phyloP scores from a whole-genome alignment of 2,113 vertebrate species.

The Dromaius novaehollandiae region DNA sequence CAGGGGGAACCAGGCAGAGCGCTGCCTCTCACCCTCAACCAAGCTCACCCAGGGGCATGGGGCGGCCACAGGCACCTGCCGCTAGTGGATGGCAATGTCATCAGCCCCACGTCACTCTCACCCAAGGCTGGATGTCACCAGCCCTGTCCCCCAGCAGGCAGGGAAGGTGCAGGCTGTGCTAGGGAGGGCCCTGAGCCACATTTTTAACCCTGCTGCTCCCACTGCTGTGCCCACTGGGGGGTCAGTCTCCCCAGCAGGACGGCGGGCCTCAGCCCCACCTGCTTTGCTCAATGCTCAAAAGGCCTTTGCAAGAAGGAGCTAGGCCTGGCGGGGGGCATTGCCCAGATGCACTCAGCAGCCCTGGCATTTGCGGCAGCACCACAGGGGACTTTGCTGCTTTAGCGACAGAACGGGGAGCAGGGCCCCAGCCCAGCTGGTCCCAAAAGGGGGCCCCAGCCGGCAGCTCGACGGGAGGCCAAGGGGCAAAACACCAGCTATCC shows the following conservation, averaged over 20 bases:
- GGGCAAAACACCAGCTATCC: not conserved
- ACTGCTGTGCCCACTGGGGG: not conserved
- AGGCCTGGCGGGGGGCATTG: not conserved
- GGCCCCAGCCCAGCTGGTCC: not conserved
- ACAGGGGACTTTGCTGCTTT: not conserved
- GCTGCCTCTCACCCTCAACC: fast-evolving
- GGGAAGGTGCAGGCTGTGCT: no score
- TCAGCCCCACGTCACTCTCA: no score
- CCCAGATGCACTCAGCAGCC: fast-evolving
- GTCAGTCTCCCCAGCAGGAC: not conserved
- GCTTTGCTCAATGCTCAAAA: not conserved
- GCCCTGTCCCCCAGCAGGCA: no score
- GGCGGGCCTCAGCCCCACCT: not conserved
- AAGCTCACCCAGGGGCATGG: no score
- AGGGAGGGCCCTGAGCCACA: no score
- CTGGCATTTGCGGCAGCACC: not conserved
- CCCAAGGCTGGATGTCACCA: no score
- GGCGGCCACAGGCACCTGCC: no score
- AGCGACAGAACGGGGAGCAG: not conserved
- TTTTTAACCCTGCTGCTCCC: not conserved
- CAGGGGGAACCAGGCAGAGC: no score
- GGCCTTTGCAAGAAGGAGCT: not conserved
- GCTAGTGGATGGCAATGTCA: no score
- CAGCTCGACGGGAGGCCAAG: not conserved
- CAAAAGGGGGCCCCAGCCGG: not conserved